Base-by-base conservation (phyloP, 1,140 invertebrate species). In the Ips nitidus region DNA sequence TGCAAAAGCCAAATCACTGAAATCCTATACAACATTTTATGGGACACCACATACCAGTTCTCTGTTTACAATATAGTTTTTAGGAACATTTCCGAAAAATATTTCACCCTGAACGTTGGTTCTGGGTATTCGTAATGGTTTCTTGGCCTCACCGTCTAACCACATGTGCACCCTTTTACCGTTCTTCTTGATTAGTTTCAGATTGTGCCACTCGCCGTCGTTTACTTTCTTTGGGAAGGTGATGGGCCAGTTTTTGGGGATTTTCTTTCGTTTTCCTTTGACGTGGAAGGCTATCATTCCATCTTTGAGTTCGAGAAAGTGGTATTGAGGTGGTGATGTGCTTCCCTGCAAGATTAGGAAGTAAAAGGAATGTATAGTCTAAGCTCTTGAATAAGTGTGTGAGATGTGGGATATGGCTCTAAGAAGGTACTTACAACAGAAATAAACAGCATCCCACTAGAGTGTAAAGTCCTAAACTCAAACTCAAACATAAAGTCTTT, bases 181-280 rank as follows among this genome's bases (percentile, higher is more conserved):
- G 52, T 69, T 78, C 45, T 78, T 80, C 57, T 75, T 78, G 2
- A 57, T 82, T 1, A 92, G 81, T 0, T 82, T 81, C 2, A 94
- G 88, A 53, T 87, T 85, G 80, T 95, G 92, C 94, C 94, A 97
- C 40, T 87, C 83, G 6, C 94, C 94, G 80, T 95, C 92, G 66
- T 92, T 91, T 0, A 93, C 82, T 64, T 83, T 84, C 2, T 84
- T 82, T 6, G 55, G 41, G 55, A 73, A 72, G 2, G 53, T 62
- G 7, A 73, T 57, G 84, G 85, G 50, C 89, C 85, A 53, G 89
- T 88, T 60, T 65, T 22, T 36, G 1, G 53, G 52, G 8, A 90
- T 87, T 57, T 89, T 84, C 42, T 87, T 86, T 55, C 87, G 86
- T 52, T 86, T 84, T 1, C 86, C 87, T 70, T 89, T 88, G 8